These are phyloP conservation scores for Adoxophyes honmai DNA, from an alignment of 1,140 invertebrate species.

Conservation along the genomic window DNA sequence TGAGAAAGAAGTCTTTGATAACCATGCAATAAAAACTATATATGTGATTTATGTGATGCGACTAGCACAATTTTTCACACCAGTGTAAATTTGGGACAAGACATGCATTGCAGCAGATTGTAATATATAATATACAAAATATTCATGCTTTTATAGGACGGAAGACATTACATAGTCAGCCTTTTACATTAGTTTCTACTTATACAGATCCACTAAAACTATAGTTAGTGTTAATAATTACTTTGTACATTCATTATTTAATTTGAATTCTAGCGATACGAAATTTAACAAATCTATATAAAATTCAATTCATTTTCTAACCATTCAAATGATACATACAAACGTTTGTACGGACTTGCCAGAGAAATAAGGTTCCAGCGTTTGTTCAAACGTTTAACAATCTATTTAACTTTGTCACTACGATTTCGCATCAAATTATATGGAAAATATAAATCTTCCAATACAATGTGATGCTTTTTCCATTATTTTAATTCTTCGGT, in stretches of 20 bases:
- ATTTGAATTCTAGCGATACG: constrained; percentile 1
- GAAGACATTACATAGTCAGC: constrained; percentile 55
- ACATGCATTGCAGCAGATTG: constrained; percentile 8
- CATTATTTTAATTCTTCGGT: background rate
- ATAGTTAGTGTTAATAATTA: constrained; percentile 23
- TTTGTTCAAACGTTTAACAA: too few species aligned
- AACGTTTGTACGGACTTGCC: too few species aligned
- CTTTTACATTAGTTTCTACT: constrained; percentile 22
- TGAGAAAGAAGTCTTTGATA: too few species aligned
- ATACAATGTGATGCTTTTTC: constrained; percentile 8
- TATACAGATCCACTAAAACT: constrained; percentile 21
- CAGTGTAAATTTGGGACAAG: too few species aligned
- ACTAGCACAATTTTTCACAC: too few species aligned
- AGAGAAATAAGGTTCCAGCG: too few species aligned
- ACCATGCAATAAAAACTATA: too few species aligned
- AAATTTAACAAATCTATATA: background rate
- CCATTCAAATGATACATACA: too few species aligned
- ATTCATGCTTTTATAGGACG: constrained; percentile 30
- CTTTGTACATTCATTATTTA: constrained; percentile 35
- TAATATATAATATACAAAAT: constrained; percentile 20
- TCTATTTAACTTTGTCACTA: background rate
- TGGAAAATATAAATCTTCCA: constrained; percentile 8
- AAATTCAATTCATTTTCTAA: too few species aligned
- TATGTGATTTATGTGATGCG: too few species aligned
- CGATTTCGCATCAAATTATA: background rate